phyloP scores from a whole-genome alignment of 2,797 vertebrate species.

The Choloepus didactylus region DNA sequence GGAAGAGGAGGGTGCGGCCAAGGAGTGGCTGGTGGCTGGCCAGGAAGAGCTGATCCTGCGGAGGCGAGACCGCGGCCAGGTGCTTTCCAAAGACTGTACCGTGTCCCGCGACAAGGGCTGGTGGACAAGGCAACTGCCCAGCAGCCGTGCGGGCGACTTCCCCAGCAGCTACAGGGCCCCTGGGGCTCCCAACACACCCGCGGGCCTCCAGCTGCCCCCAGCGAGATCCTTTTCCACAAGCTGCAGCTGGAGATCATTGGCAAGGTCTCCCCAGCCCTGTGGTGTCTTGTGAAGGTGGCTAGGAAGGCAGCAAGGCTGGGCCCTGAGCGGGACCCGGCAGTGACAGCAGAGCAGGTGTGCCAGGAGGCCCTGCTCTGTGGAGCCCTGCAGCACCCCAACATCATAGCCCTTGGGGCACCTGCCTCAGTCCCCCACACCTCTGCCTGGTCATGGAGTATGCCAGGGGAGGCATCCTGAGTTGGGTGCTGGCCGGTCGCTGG shows the following conservation, averaged over 20 bases:
- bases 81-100: conserved; percentile 95
- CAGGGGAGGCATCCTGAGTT: conserved; percentile 93
- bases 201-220: conserved; percentile 88
- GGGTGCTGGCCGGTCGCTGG: conserved; percentile 93
- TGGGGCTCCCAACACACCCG: conserved; percentile 86
- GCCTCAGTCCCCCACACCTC: conserved; percentile 93
- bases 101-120: conserved; percentile 96
- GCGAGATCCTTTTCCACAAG: conserved; percentile 93
- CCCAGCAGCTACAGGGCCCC: conserved; percentile 95
- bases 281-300: conserved; percentile 93
- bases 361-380: conserved; percentile 95
- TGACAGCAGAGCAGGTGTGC: conserved; percentile 92
- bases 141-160: conserved; percentile 95
- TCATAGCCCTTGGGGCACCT: conserved; percentile 94
- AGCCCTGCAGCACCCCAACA: conserved; percentile 95
- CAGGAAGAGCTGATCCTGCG: conserved; percentile 95
- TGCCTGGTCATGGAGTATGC: conserved; percentile 97
- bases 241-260: conserved; percentile 94
- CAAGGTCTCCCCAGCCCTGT: conserved; percentile 94
- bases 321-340: conserved; percentile 94
- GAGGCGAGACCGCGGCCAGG: conserved; percentile 93
- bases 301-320: conserved; percentile 95
- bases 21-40: conserved; percentile 90
- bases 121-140: conserved; percentile 96
- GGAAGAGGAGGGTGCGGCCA: conserved; percentile 69